Evolutionary conservation across 2,113 vertebrate species (phyloP).

Genomic region (Cyanoramphus novaezelandiae): DNA sequence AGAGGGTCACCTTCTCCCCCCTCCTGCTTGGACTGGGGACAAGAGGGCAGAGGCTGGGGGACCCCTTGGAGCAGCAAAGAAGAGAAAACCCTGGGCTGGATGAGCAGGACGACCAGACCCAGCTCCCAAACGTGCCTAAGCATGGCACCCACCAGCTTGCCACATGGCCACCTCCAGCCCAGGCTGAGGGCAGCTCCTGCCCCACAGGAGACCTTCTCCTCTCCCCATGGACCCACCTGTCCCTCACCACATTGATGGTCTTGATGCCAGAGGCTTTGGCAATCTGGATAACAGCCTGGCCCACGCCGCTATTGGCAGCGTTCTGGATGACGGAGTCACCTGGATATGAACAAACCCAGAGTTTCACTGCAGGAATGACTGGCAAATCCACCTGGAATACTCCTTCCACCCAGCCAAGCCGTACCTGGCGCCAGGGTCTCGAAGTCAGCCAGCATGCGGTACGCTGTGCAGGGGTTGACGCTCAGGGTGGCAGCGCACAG

Average conservation of each 20-base stretch:
- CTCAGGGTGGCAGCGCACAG: conserved; percentile 87
- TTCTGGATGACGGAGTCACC: conserved; percentile 96
- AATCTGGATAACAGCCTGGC: conserved; percentile 96
- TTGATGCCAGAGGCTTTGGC: conserved; percentile 85
- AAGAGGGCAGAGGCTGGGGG: background rate
- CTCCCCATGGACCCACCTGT: conserved; percentile 78
- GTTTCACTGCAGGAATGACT: background rate
- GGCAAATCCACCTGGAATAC: rapidly evolving
- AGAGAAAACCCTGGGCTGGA: background rate
- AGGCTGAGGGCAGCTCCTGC: background rate
- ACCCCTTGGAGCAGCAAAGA: background rate
- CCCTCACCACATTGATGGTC: conserved; percentile 90
- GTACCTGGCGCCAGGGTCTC: conserved; percentile 84
- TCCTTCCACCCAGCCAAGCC: rapidly evolving
- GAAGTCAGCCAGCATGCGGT: conserved; percentile 90
- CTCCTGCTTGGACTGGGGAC: background rate
- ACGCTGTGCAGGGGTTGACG: conserved; percentile 94
- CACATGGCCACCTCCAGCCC: background rate
- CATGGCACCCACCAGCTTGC: background rate
- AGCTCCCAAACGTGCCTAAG: background rate
- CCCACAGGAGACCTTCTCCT: background rate
- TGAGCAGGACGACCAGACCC: background rate
- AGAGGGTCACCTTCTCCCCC: background rate
- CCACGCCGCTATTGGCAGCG: conserved; percentile 93
- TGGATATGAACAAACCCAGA: conserved; percentile 5